Evolutionary conservation across 2,113 vertebrate species (phyloP).

Genomic region (Myanophis thanlyinensis): DNA sequence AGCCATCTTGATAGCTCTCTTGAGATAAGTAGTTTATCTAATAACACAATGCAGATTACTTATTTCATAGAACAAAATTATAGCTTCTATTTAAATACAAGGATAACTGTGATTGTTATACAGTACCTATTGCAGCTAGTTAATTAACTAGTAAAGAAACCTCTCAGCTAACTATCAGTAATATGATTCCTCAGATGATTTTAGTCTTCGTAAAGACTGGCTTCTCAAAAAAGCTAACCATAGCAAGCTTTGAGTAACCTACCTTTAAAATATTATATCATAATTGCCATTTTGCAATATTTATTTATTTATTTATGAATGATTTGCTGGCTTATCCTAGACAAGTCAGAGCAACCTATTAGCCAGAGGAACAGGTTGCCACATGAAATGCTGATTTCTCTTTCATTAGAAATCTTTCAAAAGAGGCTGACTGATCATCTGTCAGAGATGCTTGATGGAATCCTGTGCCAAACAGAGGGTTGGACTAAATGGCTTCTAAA

Average conservation of each 20-base stretch:
- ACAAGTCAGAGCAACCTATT: not conserved
- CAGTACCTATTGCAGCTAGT: not conserved
- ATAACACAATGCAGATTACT: not conserved
- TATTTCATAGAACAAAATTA: not conserved
- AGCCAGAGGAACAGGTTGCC: not conserved
- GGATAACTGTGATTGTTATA: not conserved
- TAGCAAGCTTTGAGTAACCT: not conserved
- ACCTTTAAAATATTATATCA: not conserved
- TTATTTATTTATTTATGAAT: too few species aligned
- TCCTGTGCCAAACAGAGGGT: not conserved
- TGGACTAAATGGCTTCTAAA: not conserved
- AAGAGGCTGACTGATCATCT: not conserved
- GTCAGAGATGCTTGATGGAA: not conserved
- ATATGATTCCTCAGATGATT: not conserved
- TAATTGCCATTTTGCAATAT: not conserved
- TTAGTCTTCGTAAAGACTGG: not conserved
- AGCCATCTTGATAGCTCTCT: not conserved
- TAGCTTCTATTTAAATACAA: not conserved
- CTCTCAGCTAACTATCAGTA: not conserved
- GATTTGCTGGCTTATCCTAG: not conserved
- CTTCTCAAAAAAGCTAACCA: not conserved
- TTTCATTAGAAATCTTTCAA: not conserved
- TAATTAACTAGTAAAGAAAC: not conserved
- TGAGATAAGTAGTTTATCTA: not conserved
- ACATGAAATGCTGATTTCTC: not conserved